Evolutionary conservation across 2,888 invertebrate species (phyloP), one percentile per base, ranked within the genome.

Genomic region (Xestia ashworthii): DNA sequence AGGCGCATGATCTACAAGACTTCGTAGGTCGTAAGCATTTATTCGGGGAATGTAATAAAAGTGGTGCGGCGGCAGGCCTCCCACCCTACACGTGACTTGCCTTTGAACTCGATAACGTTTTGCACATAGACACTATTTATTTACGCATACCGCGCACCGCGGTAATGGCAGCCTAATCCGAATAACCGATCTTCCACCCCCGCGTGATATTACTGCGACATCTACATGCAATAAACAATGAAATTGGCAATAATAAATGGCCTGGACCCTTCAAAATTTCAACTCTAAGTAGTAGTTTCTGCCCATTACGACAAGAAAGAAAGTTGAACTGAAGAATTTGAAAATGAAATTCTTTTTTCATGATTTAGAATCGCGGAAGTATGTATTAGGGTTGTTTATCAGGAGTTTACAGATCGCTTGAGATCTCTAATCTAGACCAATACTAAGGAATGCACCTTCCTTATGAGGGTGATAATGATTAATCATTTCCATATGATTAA

Each of bases 31-130:
- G 90, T 89, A 90, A 91, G 91, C 89, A 93, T 94, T 93, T 94
- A 94, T 94, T 95, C 91, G 91, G 90, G 91, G 94, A 95, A 96
- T 95, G 94, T 95, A 95, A 95, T 95, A 95, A 94, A 94, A 94
- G 91, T 93, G 92, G 91, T 91, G 92, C 91, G 93, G 90, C 88
- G 91, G 87, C 86, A 89, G 89, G 89, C 85, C 88, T 32, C 89
- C 92, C 89, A 87, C 88, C 90, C 89, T 78, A 92, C 90, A 92
- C 96, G 96, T 96, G 96, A 95, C 92, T 87, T 84, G 95, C 92
- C 91, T 95, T 78, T 85, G 86, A 93, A 94, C 88, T 89, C 83
- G 78, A 86, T 87, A 87, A 89, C 90, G 91, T 92, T 92, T 90
- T 89, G 89, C 89, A 86, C 89, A 85, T 78, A 90, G 88, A 91